phyloP scores from a whole-genome alignment of 2,888 invertebrate species.

The Asteroscopus sphinx region DNA sequence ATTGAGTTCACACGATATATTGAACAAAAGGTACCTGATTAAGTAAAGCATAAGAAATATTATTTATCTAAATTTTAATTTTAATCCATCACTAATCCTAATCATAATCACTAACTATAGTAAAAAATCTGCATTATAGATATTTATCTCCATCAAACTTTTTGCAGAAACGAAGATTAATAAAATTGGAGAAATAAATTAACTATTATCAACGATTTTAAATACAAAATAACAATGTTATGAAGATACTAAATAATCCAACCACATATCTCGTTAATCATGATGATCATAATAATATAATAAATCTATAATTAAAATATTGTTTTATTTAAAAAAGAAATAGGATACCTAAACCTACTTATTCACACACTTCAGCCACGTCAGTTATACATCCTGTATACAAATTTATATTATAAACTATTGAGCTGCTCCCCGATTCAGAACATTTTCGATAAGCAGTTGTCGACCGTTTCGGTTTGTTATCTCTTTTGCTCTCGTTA shows the following conservation, averaged over 20 bases:
- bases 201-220: conserved; percentile 9
- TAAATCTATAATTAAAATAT: conserved; percentile 16
- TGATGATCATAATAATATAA: conserved; percentile 15
- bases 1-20: conserved; percentile 38
- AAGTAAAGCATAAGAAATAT: conserved; percentile 12
- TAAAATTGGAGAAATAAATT: conserved; percentile 17
- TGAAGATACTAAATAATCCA: conserved; percentile 10
- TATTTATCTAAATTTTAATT: neutral
- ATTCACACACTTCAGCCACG: no score
- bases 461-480: no score
- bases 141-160: conserved; percentile 4
- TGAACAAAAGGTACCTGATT: conserved; percentile 25
- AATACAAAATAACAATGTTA: conserved; percentile 27
- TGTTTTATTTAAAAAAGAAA: conserved; percentile 19
- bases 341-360: no score
- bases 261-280: neutral
- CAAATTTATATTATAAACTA: no score
- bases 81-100: neutral
- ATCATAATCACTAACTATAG: no score
- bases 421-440: no score
- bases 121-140: neutral
- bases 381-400: no score
- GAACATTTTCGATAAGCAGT: no score
- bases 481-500: no score
- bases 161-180: conserved; percentile 34